Percentiles rank a stretch among this genome's conserved stretches.
These are phyloP conservation scores for Sebastes nivosus DNA, from an alignment of 2,797 vertebrate genomes.

Conservation along the genomic window DNA sequence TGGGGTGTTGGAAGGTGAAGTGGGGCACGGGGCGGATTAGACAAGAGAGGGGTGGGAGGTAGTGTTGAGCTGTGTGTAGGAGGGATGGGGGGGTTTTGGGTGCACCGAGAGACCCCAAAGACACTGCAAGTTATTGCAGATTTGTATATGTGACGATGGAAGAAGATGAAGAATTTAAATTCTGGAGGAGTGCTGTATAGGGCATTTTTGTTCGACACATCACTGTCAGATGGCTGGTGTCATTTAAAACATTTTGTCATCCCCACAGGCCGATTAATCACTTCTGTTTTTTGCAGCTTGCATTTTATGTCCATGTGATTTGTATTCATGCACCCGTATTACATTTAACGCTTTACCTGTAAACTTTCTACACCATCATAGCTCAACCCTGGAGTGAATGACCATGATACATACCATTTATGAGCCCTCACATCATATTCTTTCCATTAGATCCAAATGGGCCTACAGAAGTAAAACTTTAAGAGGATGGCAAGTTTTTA, in stretches of 20 bases:
- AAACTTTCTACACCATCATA: slow-evolving; percentile 17
- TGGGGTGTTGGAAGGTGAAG: slow-evolving; percentile 68
- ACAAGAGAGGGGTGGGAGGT: slow-evolving; percentile 20
- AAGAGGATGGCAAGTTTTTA: slow-evolving; percentile 64
- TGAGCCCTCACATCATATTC: slow-evolving; percentile 25
- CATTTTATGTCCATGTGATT: slow-evolving; percentile 31
- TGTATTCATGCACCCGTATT: slow-evolving; percentile 44
- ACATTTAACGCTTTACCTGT: slow-evolving; percentile 50
- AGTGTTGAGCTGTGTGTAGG: slow-evolving; percentile 9
- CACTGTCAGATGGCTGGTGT: not conserved
- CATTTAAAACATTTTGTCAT: not conserved
- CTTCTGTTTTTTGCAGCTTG: slow-evolving; percentile 28
- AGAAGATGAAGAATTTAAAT: not conserved
- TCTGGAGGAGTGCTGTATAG: not conserved
- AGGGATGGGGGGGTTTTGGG: not conserved
- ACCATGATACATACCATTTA: slow-evolving; percentile 59
- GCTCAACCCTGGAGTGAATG: slow-evolving; percentile 33
- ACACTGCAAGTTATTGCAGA: slow-evolving; percentile 6
- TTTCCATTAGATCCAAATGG: slow-evolving; percentile 44
- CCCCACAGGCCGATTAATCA: not conserved
- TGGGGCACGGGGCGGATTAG: slow-evolving; percentile 75
- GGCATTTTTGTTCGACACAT: not conserved
- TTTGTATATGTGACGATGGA: slow-evolving; percentile 11
- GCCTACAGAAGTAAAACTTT: slow-evolving; percentile 53
- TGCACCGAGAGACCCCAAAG: not conserved